phyloP scores from a whole-genome alignment of 35 echinoderm and acorn worm genomes.

The Holothuria glaberrima region DNA sequence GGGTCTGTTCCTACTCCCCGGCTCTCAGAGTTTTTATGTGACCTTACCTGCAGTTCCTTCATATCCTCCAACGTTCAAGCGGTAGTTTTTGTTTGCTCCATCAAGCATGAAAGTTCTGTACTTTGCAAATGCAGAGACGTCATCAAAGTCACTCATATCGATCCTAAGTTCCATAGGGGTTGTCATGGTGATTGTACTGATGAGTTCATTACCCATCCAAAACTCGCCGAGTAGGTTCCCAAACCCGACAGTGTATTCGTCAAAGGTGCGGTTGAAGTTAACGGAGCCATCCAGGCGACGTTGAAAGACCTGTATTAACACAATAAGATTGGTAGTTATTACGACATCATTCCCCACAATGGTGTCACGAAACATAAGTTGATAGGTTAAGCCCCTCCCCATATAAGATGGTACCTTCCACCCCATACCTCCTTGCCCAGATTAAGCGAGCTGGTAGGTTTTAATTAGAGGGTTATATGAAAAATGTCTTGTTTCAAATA shows the following conservation, averaged over 20 bases:
- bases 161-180: not conserved
- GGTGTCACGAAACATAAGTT: too few species aligned
- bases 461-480: too few species aligned
- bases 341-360: too few species aligned
- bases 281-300: slow-evolving; percentile 24
- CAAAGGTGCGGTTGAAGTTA: slow-evolving; percentile 6
- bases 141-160: slow-evolving; percentile 12
- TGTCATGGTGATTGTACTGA: not conserved
- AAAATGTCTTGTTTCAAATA: too few species aligned
- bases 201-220: slow-evolving; percentile 29
- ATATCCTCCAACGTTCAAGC: slow-evolving; percentile 3
- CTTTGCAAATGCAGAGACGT: not conserved
- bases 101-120: not conserved
- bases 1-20: too few species aligned
- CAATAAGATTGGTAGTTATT: too few species aligned
- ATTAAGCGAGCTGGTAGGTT: too few species aligned
- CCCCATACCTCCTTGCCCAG: too few species aligned
- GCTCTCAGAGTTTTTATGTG: too few species aligned
- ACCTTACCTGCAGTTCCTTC: not conserved
- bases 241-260: slow-evolving; percentile 17
- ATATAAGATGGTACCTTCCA: too few species aligned
- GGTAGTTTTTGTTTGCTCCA: not conserved
- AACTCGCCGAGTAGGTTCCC: slow-evolving; percentile 28
- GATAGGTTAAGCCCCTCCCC: too few species aligned
- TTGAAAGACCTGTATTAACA: slow-evolving; percentile 54